These are phyloP conservation scores for Ypsolopha scabrella DNA, from an alignment of 2,888 invertebrate species.

Conservation along the genomic window DNA sequence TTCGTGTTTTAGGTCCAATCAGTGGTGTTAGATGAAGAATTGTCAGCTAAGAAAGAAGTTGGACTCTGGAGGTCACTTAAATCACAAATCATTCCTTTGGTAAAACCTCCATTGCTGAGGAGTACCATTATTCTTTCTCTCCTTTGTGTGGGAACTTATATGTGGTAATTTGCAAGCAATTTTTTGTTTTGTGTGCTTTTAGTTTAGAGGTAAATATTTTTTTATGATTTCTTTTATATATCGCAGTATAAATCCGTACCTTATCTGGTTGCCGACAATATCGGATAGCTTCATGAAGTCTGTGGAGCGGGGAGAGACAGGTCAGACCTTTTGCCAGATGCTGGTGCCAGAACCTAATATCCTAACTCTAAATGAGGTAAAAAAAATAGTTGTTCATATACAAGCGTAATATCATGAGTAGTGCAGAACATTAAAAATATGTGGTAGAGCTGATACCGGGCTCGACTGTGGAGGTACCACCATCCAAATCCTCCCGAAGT, in stretches of 20 bases:
- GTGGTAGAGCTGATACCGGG: too few species aligned
- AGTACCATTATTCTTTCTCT: constrained; percentile 59
- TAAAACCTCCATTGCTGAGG: constrained; percentile 61
- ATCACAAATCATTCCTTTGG: constrained; percentile 60
- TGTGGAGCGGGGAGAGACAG: constrained; percentile 27
- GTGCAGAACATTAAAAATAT: too few species aligned
- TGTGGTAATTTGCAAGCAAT: constrained; percentile 28
- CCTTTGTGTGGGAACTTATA: constrained; percentile 66
- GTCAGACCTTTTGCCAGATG: constrained; percentile 45
- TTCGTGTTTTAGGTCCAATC: constrained; percentile 28
- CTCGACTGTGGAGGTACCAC: too few species aligned
- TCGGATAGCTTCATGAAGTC: constrained; percentile 43
- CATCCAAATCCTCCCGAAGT: too few species aligned
- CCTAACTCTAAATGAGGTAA: constrained; percentile 22
- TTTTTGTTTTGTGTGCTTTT: neutral
- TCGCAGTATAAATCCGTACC: constrained; percentile 39
- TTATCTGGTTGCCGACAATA: constrained; percentile 50
- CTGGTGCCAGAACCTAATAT: constrained; percentile 26
- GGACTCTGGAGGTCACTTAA: constrained; percentile 31
- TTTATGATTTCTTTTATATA: constrained; percentile 1
- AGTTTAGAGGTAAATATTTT: constrained; percentile 8
- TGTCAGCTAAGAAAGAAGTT: constrained; percentile 9
- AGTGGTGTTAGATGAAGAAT: constrained; percentile 31
- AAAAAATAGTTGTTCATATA: neutral
- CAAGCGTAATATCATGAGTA: too few species aligned